Conservation (phyloP, 2,113 vertebrate genomes). For the Crypturellus undulatus region DNA sequence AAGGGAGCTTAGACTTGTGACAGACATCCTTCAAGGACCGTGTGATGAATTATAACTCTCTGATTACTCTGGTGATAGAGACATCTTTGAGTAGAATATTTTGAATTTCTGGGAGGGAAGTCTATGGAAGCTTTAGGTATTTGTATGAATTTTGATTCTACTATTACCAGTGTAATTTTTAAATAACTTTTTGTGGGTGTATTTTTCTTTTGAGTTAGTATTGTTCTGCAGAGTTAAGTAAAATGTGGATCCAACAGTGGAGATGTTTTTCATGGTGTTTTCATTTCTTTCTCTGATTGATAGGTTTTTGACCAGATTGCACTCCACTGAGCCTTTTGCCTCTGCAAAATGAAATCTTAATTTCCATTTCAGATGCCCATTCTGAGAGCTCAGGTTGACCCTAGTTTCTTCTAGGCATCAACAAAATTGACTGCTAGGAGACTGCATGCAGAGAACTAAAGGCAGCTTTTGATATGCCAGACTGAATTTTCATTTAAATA, state of each 20-base stretch:
- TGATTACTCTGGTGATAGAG: background rate
- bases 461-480: background rate
- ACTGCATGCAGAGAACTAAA: background rate
- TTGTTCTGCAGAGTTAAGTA: slow-evolving; percentile 3
- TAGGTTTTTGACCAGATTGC: background rate
- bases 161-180: background rate
- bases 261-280: background rate
- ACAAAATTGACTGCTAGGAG: background rate
- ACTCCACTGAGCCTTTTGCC: background rate
- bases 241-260: background rate
- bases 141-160: slow-evolving; percentile 50
- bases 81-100: background rate
- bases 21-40: background rate
- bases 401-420: background rate
- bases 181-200: background rate
- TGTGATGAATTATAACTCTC: background rate
- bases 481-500: background rate
- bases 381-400: background rate
- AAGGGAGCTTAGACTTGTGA: background rate
- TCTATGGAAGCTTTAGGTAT: background rate
- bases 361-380: background rate
- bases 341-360: background rate
- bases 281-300: background rate
- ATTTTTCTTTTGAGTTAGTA: background rate
- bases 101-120: background rate